A percentile compares a stretch with the other conserved stretches of the same genome.
phyloP scores from a whole-genome alignment of 2,113 vertebrate genomes.

The Scomber japonicus region DNA sequence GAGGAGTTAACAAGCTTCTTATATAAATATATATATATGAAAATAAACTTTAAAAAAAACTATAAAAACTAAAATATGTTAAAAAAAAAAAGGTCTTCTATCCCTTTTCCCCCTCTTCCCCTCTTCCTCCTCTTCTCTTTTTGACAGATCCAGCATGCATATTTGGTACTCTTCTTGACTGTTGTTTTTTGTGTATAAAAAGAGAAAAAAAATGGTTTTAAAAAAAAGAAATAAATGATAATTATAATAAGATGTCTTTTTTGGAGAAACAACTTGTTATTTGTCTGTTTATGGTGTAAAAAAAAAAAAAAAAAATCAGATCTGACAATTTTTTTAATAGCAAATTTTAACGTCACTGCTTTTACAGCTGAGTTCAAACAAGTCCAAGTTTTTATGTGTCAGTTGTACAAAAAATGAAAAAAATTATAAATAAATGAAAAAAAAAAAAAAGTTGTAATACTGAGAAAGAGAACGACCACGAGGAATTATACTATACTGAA shows the following conservation, averaged over 20 bases:
- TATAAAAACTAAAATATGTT: constrained; percentile 25
- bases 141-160: constrained; percentile 87
- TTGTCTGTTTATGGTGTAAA: constrained; percentile 85
- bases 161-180: constrained; percentile 87
- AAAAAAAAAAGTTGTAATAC: constrained; percentile 35
- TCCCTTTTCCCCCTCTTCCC: not conserved
- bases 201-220: constrained; percentile 63
- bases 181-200: constrained; percentile 87
- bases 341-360: constrained; percentile 77
- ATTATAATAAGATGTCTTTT: constrained; percentile 57
- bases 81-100: constrained; percentile 40
- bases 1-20: constrained; percentile 68
- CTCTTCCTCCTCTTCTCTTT: constrained; percentile 50
- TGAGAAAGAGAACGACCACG: constrained; percentile 71
- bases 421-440: no score
- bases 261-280: constrained; percentile 73
- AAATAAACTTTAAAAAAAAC: constrained; percentile 45
- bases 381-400: constrained; percentile 71
- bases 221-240: constrained; percentile 60
- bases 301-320: constrained; percentile 52
- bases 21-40: constrained; percentile 43
- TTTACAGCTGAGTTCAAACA: constrained; percentile 66
- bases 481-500: constrained; percentile 4
- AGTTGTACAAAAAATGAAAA: constrained; percentile 34
- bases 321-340: constrained; percentile 73